phyloP scores from a whole-genome alignment of 2,797 vertebrate genomes.

The Percopsis omiscomaycus region DNA sequence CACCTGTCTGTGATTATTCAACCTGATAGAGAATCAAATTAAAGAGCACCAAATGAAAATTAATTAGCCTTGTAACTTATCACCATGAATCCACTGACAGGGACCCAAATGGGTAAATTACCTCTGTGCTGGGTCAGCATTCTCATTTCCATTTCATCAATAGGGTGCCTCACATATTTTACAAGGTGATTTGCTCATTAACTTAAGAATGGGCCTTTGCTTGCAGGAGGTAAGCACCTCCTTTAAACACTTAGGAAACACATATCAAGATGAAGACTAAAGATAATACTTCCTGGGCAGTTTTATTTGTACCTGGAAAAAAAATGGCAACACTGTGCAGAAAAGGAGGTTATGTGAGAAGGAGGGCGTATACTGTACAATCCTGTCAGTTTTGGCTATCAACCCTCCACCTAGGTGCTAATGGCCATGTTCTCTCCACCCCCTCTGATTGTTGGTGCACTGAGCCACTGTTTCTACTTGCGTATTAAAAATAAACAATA shows the following conservation, averaged over 20 bases:
- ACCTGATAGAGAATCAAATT: slow-evolving; percentile 27
- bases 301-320: slow-evolving; percentile 32
- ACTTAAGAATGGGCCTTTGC: slow-evolving; percentile 51
- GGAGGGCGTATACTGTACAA: too few relatives aligned
- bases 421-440: too few relatives aligned
- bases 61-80: slow-evolving; percentile 63
- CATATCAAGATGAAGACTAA: slow-evolving; percentile 54
- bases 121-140: slow-evolving; percentile 70
- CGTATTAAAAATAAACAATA: too few relatives aligned
- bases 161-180: slow-evolving; percentile 62
- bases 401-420: too few relatives aligned
- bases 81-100: slow-evolving; percentile 48
- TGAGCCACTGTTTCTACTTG: too few relatives aligned
- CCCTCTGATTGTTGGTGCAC: too few relatives aligned
- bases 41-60: slow-evolving; percentile 52
- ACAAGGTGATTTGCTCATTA: slow-evolving; percentile 71
- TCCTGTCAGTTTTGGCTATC: too few relatives aligned
- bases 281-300: slow-evolving; percentile 47
- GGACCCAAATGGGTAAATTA: slow-evolving; percentile 60
- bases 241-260: slow-evolving; percentile 51
- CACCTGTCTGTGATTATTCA: slow-evolving; percentile 31
- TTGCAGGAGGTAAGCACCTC: slow-evolving; percentile 56
- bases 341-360: too few relatives aligned
- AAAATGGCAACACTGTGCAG: slow-evolving; percentile 16
- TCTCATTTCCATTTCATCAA: slow-evolving; percentile 69